Evolutionary conservation across 2,113 vertebrate species (phyloP).

Genomic region (Ceratotherium simum): DNA sequence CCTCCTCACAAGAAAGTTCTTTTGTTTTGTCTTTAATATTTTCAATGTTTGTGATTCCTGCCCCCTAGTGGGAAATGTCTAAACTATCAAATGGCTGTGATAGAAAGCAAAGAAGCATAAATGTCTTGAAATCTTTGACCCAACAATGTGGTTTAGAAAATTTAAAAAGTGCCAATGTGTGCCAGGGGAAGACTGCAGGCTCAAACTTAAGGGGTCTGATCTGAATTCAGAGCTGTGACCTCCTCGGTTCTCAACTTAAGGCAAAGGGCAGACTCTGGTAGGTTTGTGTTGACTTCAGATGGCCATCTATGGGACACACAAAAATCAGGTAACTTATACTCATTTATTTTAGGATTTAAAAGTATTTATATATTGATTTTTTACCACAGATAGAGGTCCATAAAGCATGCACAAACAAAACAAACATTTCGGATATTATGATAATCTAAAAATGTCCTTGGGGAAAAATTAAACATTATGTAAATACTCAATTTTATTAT

Average conservation of each 20-base stretch:
- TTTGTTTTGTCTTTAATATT: not conserved
- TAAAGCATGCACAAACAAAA: not conserved
- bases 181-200: not conserved
- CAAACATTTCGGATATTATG: slow-evolving; percentile 5
- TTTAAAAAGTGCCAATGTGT: too few species aligned
- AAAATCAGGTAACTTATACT: not conserved
- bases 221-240: not conserved
- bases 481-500: not conserved
- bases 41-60: slow-evolving; percentile 27
- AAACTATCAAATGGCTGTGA: not conserved
- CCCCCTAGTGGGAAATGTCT: not conserved
- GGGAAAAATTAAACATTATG: not conserved
- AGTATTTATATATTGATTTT: not conserved
- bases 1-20: not conserved
- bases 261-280: not conserved
- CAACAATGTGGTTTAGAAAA: not conserved
- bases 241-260: not conserved
- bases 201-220: not conserved
- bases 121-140: not conserved
- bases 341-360: not conserved
- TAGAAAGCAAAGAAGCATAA: not conserved
- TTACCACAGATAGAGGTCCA: not conserved
- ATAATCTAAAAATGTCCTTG: not conserved
- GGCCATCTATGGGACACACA: not conserved
- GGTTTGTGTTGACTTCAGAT: not conserved